phyloP scores from a whole-genome alignment of 2,888 invertebrate species.

The Cosmia trapezina region DNA sequence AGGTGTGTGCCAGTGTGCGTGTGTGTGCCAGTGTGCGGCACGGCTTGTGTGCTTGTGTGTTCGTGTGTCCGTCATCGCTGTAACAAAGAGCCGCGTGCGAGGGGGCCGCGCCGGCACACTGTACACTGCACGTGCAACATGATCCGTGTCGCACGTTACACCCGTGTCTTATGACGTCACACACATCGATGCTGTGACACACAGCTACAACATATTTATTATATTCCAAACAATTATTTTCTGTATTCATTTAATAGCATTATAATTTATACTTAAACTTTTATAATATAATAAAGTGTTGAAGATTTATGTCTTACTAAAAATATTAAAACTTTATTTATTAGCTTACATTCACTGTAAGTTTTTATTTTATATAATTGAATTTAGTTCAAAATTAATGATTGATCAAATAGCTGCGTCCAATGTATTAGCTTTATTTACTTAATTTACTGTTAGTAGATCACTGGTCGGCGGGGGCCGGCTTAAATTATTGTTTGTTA shows the following conservation, averaged over 20 bases:
- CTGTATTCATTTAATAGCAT: constrained; percentile 26
- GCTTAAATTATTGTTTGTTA: constrained; percentile 62
- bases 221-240: constrained; percentile 35
- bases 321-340: constrained; percentile 55
- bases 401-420: constrained; percentile 64
- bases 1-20: constrained; percentile 10
- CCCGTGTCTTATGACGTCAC: constrained; percentile 36
- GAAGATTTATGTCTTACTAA: constrained; percentile 54
- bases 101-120: constrained; percentile 23
- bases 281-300: constrained; percentile 25
- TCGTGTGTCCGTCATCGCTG: neutral
- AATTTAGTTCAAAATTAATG: constrained; percentile 58
- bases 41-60: constrained; percentile 2
- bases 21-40: no score
- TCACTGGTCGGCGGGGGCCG: constrained; percentile 32
- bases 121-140: neutral
- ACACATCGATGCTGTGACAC: constrained; percentile 10
- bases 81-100: constrained; percentile 16
- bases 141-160: constrained; percentile 14
- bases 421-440: constrained; percentile 68
- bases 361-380: constrained; percentile 41
- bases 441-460: constrained; percentile 55
- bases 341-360: constrained; percentile 47
- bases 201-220: constrained; percentile 3
- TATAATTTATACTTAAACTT: neutral